Percentiles rank a stretch among this genome's conserved stretches.
Evolutionary conservation across 2,888 invertebrate genomes (phyloP).

Genomic region (Erebia ligea): DNA sequence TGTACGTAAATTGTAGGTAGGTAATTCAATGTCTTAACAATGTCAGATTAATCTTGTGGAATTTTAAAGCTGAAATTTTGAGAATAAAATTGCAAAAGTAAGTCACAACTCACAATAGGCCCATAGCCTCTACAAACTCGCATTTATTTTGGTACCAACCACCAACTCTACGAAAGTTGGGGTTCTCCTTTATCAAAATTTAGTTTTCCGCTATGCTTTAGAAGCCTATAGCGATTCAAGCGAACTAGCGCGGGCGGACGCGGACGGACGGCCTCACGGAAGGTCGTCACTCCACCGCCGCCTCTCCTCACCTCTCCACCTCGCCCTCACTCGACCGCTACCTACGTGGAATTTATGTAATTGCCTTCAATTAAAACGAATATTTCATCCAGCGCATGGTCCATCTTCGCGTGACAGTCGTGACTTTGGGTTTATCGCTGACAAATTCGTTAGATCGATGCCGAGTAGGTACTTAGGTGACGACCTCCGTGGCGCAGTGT

Average conservation of each 20-base stretch:
- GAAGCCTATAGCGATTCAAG: conserved; percentile 35
- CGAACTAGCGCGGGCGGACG: conserved; percentile 56
- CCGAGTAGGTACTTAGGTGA: not conserved
- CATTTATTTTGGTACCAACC: too few species aligned
- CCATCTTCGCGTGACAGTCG: conserved; percentile 51
- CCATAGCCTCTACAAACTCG: too few species aligned
- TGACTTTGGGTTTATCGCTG: conserved; percentile 28
- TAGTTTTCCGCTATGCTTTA: conserved; percentile 3
- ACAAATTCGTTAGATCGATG: conserved; percentile 31
- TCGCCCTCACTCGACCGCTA: conserved; percentile 64
- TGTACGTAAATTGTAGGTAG: too few species aligned
- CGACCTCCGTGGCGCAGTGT: too few species aligned
- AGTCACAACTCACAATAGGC: too few species aligned
- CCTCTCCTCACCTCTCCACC: conserved; percentile 41
- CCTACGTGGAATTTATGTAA: conserved; percentile 81
- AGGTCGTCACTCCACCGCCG: conserved; percentile 70
- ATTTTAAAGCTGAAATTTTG: too few species aligned
- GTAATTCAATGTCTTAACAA: too few species aligned
- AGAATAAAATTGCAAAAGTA: too few species aligned
- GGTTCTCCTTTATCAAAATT: too few species aligned
- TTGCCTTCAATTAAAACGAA: conserved; percentile 78
- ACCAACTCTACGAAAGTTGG: too few species aligned
- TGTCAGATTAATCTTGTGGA: too few species aligned
- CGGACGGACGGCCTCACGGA: conserved; percentile 77
- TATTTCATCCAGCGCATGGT: conserved; percentile 54